These are phyloP conservation scores for Cossypha polioptera DNA, from an alignment of 2,797 vertebrate species.

Conservation along the genomic window DNA sequence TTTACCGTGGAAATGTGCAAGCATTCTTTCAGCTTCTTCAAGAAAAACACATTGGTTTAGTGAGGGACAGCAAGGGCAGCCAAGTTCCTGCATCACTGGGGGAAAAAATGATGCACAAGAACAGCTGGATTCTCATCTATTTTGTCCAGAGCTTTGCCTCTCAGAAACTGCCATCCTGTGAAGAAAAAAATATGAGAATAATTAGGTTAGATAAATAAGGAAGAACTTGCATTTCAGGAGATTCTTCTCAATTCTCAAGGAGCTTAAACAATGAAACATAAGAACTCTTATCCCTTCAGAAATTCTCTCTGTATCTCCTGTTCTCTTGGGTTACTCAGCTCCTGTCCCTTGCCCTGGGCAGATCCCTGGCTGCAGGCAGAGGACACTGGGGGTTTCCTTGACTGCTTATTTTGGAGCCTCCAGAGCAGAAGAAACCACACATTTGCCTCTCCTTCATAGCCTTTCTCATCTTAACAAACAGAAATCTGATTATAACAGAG, in stretches of 20 bases:
- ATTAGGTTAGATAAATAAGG: neutral
- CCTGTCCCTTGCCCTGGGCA: neutral
- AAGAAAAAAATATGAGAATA: neutral
- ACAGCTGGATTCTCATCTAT: neutral
- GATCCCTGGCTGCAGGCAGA: neutral
- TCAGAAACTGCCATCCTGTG: neutral
- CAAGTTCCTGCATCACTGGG: neutral
- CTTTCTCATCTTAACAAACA: neutral
- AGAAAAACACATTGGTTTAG: rapidly evolving
- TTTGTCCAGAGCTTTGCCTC: neutral
- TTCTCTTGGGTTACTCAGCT: neutral
- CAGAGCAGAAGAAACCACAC: neutral
- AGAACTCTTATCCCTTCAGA: neutral
- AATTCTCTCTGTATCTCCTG: neutral
- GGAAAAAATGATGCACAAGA: rapidly evolving
- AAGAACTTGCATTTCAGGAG: neutral
- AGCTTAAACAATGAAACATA: neutral
- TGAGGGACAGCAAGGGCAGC: neutral
- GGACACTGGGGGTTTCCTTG: neutral
- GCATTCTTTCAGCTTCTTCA: neutral
- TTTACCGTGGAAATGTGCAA: neutral
- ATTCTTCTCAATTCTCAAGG: neutral
- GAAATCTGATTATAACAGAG: neutral
- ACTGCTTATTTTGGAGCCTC: neutral
- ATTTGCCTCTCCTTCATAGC: neutral